Base-by-base conservation (phyloP, 2,113 vertebrate species). In the Aspidoscelis tigris region DNA sequence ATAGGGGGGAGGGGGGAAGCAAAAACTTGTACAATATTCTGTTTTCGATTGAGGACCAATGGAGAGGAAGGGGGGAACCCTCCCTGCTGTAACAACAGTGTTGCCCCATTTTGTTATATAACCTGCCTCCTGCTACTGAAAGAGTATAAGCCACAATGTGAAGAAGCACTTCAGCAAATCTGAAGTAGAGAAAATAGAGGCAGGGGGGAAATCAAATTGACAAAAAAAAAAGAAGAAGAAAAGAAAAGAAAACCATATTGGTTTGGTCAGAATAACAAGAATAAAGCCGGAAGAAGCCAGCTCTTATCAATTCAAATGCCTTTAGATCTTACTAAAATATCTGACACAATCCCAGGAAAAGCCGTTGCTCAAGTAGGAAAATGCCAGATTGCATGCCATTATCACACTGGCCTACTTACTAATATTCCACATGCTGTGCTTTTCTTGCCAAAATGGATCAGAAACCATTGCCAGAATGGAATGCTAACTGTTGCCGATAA, bases 381-480 rank as follows among this genome's bases (percentile, higher is more conserved):
- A 71, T 20, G 39, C 12, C 16, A 83, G 11, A 33, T n/a, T 71
- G 78, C 4, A 83, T 68, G 43, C 3, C 79, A 43, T 16, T 61
- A 43, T 33, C 85, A 75, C 39, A 83, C 79, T 75, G 65, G 72
- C 83, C 86, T 87, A 92, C 97, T 97, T 95, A 99, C 98, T 11
- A 94, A 97, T 95, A 99, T 98, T 78, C 99, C 98, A 20, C 96
- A 96, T 4, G 98, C 97, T 1, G 98, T 97, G 0, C 93, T 96
- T 94, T 96, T 99, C 96, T 99, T 99, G n/a, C 99, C 99, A 90
- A 98, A 98, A 89, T 92, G 94, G 89, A 97, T 95, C 78, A 99
- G 96, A 79, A 98, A 97, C 97, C 98, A 97, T 85, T 99, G 98
- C 99, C 99, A 99, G 84, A 99, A 89, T 0, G 99, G 99, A 84